phyloP scores from a whole-genome alignment of 2,113 vertebrate genomes.

The Nestor notabilis region DNA sequence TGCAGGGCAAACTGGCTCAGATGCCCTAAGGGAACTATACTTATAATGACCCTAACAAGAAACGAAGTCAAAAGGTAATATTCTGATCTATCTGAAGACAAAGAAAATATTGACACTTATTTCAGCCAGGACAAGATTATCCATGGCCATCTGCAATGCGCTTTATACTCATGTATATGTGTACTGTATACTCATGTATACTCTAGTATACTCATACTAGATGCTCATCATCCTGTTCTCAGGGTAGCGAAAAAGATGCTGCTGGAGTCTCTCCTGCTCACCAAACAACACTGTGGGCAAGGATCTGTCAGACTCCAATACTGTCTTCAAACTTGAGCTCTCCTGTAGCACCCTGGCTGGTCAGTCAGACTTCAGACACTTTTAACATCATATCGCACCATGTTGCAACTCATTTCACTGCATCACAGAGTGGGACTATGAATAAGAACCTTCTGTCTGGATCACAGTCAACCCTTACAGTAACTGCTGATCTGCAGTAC shows the following conservation, averaged over 20 bases:
- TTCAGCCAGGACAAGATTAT: background rate
- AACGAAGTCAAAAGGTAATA: background rate
- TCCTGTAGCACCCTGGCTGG: background rate
- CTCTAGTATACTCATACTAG: too few species aligned
- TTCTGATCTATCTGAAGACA: background rate
- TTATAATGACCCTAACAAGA: background rate
- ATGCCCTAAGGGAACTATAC: background rate
- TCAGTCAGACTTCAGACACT: background rate
- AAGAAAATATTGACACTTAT: background rate
- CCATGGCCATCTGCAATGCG: background rate
- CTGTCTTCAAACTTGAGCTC: background rate
- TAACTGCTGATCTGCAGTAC: constrained; percentile 21
- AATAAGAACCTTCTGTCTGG: constrained; percentile 27
- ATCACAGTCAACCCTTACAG: constrained; percentile 14
- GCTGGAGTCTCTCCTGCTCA: background rate
- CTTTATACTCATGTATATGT: too few species aligned
- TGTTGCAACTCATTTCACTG: background rate
- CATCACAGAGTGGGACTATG: background rate
- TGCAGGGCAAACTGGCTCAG: background rate
- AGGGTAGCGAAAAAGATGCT: background rate
- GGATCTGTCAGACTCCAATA: background rate
- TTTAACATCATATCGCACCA: background rate
- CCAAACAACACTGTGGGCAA: background rate
- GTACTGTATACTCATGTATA: too few species aligned
- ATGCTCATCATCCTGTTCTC: background rate